Conservation (phyloP, 2,797 vertebrate species). For the Onychomys leucogaster region DNA sequence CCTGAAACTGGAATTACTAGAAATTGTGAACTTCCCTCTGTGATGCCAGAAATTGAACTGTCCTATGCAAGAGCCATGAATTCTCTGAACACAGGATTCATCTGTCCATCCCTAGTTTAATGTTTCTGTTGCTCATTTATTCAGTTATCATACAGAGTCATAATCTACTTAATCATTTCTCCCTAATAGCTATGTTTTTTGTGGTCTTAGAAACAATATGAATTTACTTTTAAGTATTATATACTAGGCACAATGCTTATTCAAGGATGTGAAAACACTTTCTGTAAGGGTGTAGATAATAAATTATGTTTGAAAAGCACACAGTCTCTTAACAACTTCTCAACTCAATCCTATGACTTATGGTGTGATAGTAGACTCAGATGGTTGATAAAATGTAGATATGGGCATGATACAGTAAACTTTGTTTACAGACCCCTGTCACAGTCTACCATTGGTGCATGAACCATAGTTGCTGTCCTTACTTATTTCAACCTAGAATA, state of each 20-base stretch:
- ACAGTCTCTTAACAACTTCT: not conserved
- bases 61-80: not conserved
- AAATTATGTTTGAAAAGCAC: not conserved
- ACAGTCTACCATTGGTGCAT: not conserved
- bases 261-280: not conserved
- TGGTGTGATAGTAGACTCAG: not conserved
- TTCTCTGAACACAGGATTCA: not conserved
- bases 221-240: not conserved
- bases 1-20: not conserved
- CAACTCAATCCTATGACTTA: accelerated
- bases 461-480: not conserved
- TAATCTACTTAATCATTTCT: not conserved
- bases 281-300: not conserved
- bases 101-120: not conserved
- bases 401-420: not conserved
- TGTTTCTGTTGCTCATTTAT: not conserved
- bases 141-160: not conserved
- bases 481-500: not conserved
- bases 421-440: not conserved
- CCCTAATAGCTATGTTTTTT: not conserved
- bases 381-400: not conserved
- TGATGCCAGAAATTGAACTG: not conserved
- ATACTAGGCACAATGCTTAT: not conserved
- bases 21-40: not conserved
- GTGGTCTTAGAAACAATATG: not conserved